Conservation (phyloP, 2,797 vertebrate species). For the Melanotaenia nigrans region DNA sequence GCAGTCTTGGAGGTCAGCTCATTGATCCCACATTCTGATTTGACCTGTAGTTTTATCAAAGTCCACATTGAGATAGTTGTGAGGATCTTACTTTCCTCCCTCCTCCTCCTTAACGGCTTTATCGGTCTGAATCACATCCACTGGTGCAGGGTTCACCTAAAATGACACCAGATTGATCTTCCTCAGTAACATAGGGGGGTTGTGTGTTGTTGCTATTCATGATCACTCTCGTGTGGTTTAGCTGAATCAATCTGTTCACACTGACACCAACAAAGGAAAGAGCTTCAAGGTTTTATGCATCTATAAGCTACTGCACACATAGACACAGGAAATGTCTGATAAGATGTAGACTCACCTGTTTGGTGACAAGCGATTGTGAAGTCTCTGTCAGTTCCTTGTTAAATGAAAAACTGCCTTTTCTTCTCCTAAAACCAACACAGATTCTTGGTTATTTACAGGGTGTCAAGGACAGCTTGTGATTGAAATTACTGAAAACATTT, state of each 20-base stretch:
- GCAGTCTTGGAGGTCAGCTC: conserved; percentile 32
- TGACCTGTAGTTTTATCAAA: conserved; percentile 38
- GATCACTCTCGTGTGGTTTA: background rate
- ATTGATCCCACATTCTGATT: conserved; percentile 26
- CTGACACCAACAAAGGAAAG: background rate
- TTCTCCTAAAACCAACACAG: conserved; percentile 56
- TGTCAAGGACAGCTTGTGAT: background rate
- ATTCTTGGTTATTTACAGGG: background rate
- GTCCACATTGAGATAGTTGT: conserved; percentile 40
- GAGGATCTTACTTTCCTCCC: conserved; percentile 10
- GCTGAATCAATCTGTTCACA: background rate
- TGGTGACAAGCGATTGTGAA: conserved; percentile 30
- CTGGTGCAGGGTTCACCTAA: conserved; percentile 36
- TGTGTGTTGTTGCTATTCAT: background rate
- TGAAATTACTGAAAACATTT: background rate
- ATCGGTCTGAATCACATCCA: conserved; percentile 36
- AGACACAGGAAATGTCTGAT: background rate
- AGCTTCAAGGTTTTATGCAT: background rate
- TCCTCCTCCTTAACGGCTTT: conserved; percentile 30
- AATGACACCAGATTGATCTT: conserved; percentile 4
- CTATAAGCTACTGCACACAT: background rate
- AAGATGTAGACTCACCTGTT: conserved; percentile 50
- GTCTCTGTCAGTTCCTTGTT: conserved; percentile 16
- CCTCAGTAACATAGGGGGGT: background rate
- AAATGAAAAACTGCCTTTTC: conserved; percentile 16